Evolutionary conservation across 1,140 invertebrate species (phyloP).

Genomic region (Drosophila prosaltans): DNA sequence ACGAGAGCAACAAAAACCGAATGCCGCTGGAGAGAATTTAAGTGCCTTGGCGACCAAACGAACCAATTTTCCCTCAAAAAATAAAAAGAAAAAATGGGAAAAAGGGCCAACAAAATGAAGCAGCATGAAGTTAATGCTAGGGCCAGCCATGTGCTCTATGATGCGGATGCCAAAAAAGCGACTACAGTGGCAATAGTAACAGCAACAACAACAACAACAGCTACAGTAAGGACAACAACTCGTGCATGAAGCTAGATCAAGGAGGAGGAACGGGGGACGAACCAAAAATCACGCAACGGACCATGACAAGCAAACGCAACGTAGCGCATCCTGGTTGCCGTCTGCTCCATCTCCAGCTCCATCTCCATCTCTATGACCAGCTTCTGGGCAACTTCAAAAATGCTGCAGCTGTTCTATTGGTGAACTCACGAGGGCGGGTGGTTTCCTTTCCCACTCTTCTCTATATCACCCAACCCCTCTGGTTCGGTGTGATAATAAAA

Average conservation of each 20-base stretch:
- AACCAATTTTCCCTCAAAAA: conserved; percentile 69
- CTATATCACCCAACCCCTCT: conserved; percentile 14
- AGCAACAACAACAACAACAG: background rate
- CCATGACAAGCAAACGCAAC: conserved; percentile 80
- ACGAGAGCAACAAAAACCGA: conserved; percentile 35
- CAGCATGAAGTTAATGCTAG: conserved; percentile 60
- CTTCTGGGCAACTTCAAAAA: conserved; percentile 61
- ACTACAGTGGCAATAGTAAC: conserved; percentile 3
- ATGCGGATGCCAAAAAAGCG: conserved; percentile 50
- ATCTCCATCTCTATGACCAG: conserved; percentile 24
- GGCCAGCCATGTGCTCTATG: conserved; percentile 59
- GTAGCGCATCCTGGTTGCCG: conserved; percentile 73
- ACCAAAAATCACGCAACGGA: conserved; percentile 74
- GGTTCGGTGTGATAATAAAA: conserved; percentile 76
- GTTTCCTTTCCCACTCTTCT: background rate
- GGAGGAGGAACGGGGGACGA: conserved; percentile 36
- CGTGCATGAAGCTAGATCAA: conserved; percentile 68
- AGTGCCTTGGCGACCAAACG: conserved; percentile 72
- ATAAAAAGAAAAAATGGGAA: conserved; percentile 22
- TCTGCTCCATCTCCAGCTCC: conserved; percentile 20
- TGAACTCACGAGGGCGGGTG: background rate
- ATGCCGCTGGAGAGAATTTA: conserved; percentile 70
- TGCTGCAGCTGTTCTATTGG: conserved; percentile 65
- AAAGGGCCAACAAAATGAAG: conserved; percentile 53
- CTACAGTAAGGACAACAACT: conserved; percentile 53